Evolutionary conservation across 92 coral and sea anemone genomes (phyloP).

Genomic region (Zoanthus sociatus): DNA sequence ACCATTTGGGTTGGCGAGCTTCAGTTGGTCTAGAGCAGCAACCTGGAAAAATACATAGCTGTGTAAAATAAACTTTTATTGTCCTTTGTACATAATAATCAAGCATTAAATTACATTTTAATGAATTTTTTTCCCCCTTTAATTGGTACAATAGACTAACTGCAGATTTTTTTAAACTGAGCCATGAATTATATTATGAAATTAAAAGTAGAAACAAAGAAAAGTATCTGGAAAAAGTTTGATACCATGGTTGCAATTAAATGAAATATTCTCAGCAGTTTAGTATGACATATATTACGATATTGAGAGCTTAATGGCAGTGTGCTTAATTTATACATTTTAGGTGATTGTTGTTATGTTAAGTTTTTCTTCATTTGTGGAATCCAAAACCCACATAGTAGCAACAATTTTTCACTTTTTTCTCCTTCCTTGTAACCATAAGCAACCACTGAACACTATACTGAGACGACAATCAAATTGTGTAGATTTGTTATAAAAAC

Average conservation of each 20-base stretch:
- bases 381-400: not conserved
- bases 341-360: too few species aligned
- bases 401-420: not conserved
- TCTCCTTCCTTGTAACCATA: not conserved
- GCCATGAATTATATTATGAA: too few species aligned
- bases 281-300: too few species aligned
- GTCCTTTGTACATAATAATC: not conserved
- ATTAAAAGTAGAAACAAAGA: too few species aligned
- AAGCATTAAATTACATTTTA: not conserved
- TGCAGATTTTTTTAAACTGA: too few species aligned
- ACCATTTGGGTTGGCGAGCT: slow-evolving; percentile 35
- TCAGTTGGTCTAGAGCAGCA: slow-evolving; percentile 30
- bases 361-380: too few species aligned
- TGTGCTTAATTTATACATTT: too few species aligned
- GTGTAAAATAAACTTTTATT: not conserved
- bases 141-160: not conserved
- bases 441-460: not conserved
- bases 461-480: not conserved
- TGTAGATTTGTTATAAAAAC: not conserved
- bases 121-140: not conserved
- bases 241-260: too few species aligned
- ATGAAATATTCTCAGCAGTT: too few species aligned
- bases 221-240: too few species aligned
- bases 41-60: not conserved
- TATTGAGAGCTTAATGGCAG: too few species aligned